Percentiles rank a stretch among this genome's conserved stretches.
Evolutionary conservation across 2,113 vertebrate species (phyloP).

Genomic region (Lanius ludovicianus): DNA sequence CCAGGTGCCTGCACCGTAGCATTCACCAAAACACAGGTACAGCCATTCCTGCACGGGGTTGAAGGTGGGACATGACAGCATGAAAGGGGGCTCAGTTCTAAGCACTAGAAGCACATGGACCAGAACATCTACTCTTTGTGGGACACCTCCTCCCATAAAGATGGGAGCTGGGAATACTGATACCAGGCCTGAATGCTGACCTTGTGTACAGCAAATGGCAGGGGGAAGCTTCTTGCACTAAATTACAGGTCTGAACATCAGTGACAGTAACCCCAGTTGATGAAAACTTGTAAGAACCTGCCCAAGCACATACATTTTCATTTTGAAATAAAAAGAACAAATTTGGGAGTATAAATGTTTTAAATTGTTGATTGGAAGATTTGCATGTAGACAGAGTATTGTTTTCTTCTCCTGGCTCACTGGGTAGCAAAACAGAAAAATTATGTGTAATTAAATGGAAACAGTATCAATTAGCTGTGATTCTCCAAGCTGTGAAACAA

Average conservation of each 20-base stretch:
- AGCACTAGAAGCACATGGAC: background rate
- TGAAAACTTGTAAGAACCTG: constrained; percentile 7
- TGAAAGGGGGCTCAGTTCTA: fast-evolving
- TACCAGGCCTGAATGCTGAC: background rate
- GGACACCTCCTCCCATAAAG: background rate
- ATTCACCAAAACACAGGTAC: background rate
- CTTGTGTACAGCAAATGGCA: background rate
- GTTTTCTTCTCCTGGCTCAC: constrained; percentile 78
- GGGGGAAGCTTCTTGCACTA: background rate
- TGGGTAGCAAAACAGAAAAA: constrained; percentile 81
- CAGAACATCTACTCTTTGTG: background rate
- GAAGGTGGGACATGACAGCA: background rate
- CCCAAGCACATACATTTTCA: background rate
- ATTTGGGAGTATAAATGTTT: constrained; percentile 73
- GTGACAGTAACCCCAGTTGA: background rate
- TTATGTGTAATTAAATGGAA: constrained; percentile 80
- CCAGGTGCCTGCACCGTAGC: background rate
- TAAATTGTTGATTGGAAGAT: constrained; percentile 77
- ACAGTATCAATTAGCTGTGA: constrained; percentile 80
- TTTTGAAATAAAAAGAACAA: constrained; percentile 58
- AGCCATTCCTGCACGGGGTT: background rate
- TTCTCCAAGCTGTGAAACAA: constrained; percentile 71
- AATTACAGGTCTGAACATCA: background rate
- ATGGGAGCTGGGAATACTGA: background rate
- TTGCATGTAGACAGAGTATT: constrained; percentile 75